A percentile compares a stretch with the other conserved stretches of the same genome.
Conservation (phyloP, 2,797 vertebrate species). For the Sebastes matsubarae region DNA sequence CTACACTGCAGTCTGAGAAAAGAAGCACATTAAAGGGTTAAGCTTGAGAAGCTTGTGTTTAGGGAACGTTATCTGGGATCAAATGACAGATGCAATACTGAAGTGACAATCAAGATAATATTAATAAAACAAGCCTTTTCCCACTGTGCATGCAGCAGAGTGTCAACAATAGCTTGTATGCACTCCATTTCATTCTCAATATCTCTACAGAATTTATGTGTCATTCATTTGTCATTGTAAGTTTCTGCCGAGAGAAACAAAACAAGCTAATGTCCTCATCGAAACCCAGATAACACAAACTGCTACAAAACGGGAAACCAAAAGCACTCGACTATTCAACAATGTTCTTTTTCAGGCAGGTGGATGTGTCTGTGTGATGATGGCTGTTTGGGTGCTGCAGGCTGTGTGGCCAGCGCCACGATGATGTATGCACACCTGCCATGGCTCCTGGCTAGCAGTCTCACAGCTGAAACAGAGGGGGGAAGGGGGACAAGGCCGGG, state of each 20-base stretch:
- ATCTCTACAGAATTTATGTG: constrained; percentile 28
- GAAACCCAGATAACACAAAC: constrained; percentile 14
- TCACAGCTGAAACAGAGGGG: constrained; percentile 57
- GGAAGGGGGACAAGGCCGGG: constrained; percentile 9
- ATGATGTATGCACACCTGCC: constrained; percentile 79
- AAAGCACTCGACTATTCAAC: constrained; percentile 30
- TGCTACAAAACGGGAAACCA: background rate
- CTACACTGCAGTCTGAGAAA: background rate
- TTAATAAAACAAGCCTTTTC: constrained; percentile 56
- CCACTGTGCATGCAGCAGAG: constrained; percentile 24
- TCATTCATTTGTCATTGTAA: constrained; percentile 50
- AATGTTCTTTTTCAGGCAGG: constrained; percentile 48
- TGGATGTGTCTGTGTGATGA: constrained; percentile 49
- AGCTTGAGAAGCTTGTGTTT: constrained; percentile 9
- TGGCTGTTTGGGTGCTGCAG: constrained; percentile 61
- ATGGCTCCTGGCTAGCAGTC: constrained; percentile 62
- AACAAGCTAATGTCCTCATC: constrained; percentile 36
- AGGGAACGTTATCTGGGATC: constrained; percentile 17
- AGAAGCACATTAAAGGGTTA: background rate
- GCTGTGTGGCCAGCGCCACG: constrained; percentile 62
- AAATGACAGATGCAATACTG: constrained; percentile 31
- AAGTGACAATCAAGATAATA: constrained; percentile 58
- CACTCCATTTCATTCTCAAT: constrained; percentile 21
- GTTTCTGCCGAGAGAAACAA: constrained; percentile 30
- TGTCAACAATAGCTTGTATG: constrained; percentile 35